A percentile compares a stretch with the other conserved stretches of the same genome.
These are phyloP conservation scores for Marmota monax DNA, from an alignment of 2,113 vertebrate species.

Conservation along the genomic window DNA sequence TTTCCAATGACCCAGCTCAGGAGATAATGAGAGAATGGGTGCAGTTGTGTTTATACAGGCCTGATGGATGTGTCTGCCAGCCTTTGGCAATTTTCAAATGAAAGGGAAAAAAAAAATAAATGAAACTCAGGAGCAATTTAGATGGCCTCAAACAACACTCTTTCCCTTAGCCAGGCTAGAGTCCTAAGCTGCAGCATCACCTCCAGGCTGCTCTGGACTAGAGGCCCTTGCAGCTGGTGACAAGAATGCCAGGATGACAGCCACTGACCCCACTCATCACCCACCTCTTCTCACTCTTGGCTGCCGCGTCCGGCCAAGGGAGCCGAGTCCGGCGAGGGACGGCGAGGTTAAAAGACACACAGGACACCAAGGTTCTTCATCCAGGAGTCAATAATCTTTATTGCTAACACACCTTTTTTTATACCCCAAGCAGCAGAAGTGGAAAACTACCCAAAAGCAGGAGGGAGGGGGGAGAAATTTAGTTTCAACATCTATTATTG, in stretches of 20 bases:
- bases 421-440: too few species aligned
- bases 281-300: too few species aligned
- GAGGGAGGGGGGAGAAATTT: too few species aligned
- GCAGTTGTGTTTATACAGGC: neutral
- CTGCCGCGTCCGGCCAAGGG: too few species aligned
- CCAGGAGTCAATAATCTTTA: too few species aligned
- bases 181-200: neutral
- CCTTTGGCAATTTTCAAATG: neutral
- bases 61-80: neutral
- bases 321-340: too few species aligned
- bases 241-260: neutral
- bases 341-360: too few species aligned
- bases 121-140: slow-evolving; percentile 28
- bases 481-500: too few species aligned
- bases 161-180: neutral
- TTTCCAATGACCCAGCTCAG: neutral
- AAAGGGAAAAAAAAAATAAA: slow-evolving; percentile 1
- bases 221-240: neutral
- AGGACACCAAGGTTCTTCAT: too few species aligned
- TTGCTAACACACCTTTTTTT: too few species aligned
- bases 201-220: neutral
- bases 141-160: neutral
- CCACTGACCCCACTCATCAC: neutral
- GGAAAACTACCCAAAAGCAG: too few species aligned
- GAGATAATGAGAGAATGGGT: neutral